Evolutionary conservation across 2,888 invertebrate species (phyloP), one percentile per base, ranked within the genome.

Genomic region (Caenorhabditis japonica): DNA sequence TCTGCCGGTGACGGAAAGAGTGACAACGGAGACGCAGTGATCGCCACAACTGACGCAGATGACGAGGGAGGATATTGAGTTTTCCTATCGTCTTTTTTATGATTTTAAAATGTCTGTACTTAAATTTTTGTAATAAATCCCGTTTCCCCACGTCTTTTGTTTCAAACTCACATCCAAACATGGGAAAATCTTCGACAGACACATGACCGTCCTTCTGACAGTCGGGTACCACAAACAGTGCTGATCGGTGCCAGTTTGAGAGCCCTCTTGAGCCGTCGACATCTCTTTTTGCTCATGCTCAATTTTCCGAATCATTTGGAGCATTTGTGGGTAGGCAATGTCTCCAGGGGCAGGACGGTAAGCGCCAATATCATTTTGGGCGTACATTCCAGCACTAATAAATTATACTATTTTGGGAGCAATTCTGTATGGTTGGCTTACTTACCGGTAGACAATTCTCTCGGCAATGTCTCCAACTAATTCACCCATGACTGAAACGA

Each of bases 171-270:
- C 90, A 86, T 91, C 97, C 10, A 99, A 91, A 87, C 97, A 97
- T 53, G 96, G 91, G 88, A 93, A 93, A 0, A 95, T 91, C 72
- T 97, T 92, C 0, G 97, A 97, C 3, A 99, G 90, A 75, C 96
- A 97, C 19, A 97, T 94, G 17, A 99, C 89, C 0, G 97, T 96
- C 44, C 99, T 91, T 17, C 97, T 91, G 0, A 99, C 96, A 0
- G 95, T 96, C 0, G 99, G 99, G 89, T 97, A 99, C 99, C 99
- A 99, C 95, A 99, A 95, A 25, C 97, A 99, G 89, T 97, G 97
- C 33, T 97, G 90, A 90, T 99, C 97, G 0, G 97, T 95, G 0
- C 95, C 94, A 0, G 94, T 53, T 12, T 56, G 23, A 12, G 94
- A 87, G 10, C 39, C 2, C 4, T 5, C 5, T 17, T 25, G 17